These are phyloP conservation scores for Aplysina aerophoba DNA, from an alignment of 37 sponge, comb jelly and placozoan genomes.

Conservation along the genomic window DNA sequence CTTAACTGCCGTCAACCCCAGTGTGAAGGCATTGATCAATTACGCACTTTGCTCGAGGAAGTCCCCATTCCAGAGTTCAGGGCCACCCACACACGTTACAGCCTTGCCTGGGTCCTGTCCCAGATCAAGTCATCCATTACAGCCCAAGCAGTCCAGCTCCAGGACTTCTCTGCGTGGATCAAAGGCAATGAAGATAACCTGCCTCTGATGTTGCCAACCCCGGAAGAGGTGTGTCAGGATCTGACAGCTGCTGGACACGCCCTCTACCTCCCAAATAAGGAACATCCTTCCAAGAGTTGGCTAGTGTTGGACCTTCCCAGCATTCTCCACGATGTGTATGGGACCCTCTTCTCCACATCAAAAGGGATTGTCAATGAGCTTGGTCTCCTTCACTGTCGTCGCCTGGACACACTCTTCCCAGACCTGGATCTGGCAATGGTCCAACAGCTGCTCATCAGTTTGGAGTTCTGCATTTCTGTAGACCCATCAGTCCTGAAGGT, in stretches of 20 bases:
- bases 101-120: no score
- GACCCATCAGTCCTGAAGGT: conserved; percentile 10
- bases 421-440: not conserved
- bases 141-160: no score
- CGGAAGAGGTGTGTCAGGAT: conserved; percentile 10
- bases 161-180: conserved; percentile 11
- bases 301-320: not conserved
- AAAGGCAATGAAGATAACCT: not conserved
- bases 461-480: conserved; percentile 28
- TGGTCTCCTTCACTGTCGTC: conserved; percentile 7
- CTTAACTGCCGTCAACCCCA: no score
- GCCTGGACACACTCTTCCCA: not conserved
- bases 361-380: conserved; percentile 10
- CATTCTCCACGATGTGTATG: conserved; percentile 30
- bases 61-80: no score
- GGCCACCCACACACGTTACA: no score
- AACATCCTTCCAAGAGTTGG: conserved; percentile 1
- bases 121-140: no score
- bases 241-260: conserved; percentile 19
- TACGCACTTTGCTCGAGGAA: no score
- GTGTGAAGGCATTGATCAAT: no score
- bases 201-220: not conserved
- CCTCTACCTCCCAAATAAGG: not conserved
- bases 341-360: not conserved
- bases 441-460: conserved; percentile 5